These are phyloP conservation scores for Pipa parva DNA, from an alignment of 2,113 vertebrate genomes.

Conservation along the genomic window DNA sequence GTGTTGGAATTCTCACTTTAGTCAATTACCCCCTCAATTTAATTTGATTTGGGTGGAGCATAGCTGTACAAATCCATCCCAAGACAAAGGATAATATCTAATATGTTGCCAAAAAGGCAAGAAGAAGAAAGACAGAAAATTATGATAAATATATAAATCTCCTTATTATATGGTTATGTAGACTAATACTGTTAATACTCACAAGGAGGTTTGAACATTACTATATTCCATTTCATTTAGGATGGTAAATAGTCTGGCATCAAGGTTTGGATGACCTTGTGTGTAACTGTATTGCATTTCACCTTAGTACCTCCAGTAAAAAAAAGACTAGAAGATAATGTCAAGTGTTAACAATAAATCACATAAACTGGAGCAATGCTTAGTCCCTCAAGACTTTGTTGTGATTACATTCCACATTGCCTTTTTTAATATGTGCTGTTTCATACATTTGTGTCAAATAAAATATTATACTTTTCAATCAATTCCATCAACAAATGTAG, in stretches of 20 bases:
- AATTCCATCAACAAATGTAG: background rate
- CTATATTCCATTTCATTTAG: background rate
- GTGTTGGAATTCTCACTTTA: no score
- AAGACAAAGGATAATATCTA: no score
- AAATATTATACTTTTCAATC: background rate
- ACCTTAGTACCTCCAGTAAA: background rate
- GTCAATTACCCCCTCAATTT: no score
- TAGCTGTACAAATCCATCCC: no score
- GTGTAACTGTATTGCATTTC: background rate
- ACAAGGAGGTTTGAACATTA: no score
- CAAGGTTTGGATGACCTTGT: background rate
- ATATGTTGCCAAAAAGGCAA: no score
- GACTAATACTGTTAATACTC: no score
- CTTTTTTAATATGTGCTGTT: conserved; percentile 7
- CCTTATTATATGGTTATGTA: no score
- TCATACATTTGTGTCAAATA: background rate
- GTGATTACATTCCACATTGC: conserved; percentile 11
- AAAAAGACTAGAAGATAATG: conserved; percentile 14
- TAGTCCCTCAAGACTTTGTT: conserved; percentile 1
- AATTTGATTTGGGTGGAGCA: no score
- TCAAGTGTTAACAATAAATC: background rate
- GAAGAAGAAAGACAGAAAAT: no score
- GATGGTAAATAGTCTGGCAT: background rate
- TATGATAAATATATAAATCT: no score
- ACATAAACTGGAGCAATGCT: background rate